A percentile compares a stretch with the other conserved stretches of the same genome.
Evolutionary conservation across 2,113 vertebrate species (phyloP).

Genomic region (Marmota flaviventris): DNA sequence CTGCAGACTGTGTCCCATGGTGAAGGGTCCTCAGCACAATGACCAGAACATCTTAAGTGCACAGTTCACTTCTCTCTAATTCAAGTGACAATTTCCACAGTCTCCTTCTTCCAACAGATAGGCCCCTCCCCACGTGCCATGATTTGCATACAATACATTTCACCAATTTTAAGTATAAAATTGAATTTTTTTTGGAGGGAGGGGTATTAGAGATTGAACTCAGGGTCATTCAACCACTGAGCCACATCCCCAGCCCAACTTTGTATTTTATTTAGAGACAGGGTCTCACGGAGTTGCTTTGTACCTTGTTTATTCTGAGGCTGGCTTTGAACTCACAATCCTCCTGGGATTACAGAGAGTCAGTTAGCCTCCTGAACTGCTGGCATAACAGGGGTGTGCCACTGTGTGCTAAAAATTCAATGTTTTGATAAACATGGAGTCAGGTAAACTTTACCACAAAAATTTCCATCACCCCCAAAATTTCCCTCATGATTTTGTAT

Average conservation of each 20-base stretch:
- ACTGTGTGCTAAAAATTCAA: neutral
- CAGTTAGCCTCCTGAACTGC: too few species aligned
- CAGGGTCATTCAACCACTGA: too few species aligned
- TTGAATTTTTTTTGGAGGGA: too few species aligned
- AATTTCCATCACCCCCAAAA: neutral
- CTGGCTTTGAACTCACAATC: too few species aligned
- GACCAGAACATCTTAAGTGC: neutral
- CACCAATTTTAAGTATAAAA: neutral
- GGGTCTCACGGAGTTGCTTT: too few species aligned
- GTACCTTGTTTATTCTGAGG: too few species aligned
- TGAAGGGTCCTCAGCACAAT: neutral
- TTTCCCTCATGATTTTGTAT: neutral
- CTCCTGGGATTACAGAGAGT: too few species aligned
- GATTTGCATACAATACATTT: neutral
- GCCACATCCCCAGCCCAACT: too few species aligned
- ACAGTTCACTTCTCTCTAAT: neutral
- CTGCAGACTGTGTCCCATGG: neutral
- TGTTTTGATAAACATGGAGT: neutral
- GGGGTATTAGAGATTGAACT: too few species aligned
- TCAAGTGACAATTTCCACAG: neutral
- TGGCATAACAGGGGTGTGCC: too few species aligned
- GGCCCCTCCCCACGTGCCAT: neutral
- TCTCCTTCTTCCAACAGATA: neutral
- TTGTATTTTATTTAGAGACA: too few species aligned
- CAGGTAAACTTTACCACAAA: neutral